Conservation (phyloP, 2,888 invertebrate genomes). For the Schizaphis graminum region DNA sequence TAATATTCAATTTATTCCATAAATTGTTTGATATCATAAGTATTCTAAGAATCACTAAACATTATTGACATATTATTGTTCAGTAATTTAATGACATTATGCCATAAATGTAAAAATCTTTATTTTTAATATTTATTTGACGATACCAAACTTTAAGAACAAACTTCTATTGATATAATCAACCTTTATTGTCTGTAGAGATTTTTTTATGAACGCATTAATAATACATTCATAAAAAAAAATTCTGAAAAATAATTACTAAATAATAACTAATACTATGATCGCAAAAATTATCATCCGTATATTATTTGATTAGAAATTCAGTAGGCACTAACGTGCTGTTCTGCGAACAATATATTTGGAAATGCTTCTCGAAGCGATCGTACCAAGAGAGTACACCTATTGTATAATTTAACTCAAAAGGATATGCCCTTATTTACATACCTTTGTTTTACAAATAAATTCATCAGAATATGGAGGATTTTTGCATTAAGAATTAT, state of each 20-base stretch:
- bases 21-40: neutral
- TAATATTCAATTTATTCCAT: neutral
- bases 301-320: neutral
- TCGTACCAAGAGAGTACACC: neutral
- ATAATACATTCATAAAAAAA: too few relatives aligned
- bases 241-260: too few relatives aligned
- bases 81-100: neutral
- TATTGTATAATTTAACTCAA: neutral
- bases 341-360: neutral
- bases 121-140: neutral
- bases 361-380: neutral
- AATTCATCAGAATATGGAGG: neutral
- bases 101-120: neutral
- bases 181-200: neutral
- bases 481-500: neutral
- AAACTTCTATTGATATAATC: neutral
- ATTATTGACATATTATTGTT: neutral
- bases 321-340: neutral
- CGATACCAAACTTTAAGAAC: neutral
- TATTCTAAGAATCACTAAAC: neutral
- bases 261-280: neutral
- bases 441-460: constrained; percentile 18
- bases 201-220: neutral
- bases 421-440: constrained; percentile 13
- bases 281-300: neutral